A percentile compares a stretch with the other conserved stretches of the same genome.
Evolutionary conservation across 2,113 vertebrate species (phyloP).

Genomic region (Aptenodytes forsteri): DNA sequence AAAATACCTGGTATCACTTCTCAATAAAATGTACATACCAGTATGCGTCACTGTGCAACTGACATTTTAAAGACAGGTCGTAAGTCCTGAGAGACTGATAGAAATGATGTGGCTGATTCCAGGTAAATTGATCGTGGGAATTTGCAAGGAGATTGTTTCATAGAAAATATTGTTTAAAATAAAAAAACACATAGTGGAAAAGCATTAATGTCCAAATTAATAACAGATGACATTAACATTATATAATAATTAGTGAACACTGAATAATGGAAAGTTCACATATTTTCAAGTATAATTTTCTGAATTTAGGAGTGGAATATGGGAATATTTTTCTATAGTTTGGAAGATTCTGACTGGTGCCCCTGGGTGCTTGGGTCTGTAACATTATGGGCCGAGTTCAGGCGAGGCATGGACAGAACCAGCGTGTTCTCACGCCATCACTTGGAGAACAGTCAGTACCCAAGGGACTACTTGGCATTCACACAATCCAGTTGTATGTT

Average conservation of each 20-base stretch:
- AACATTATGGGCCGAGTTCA: not conserved
- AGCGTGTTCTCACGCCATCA: fast-evolving
- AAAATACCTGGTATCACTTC: not conserved
- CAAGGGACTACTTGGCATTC: not conserved
- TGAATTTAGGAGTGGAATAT: not conserved
- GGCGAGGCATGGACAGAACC: fast-evolving
- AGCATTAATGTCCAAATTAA: not conserved
- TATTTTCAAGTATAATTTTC: not conserved
- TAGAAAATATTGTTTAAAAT: not conserved
- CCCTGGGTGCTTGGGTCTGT: not conserved
- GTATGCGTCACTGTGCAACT: not conserved
- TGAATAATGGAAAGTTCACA: not conserved
- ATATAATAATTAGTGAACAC: not conserved
- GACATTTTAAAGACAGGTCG: not conserved
- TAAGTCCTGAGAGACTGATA: not conserved
- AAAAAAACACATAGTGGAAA: not conserved
- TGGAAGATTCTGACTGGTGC: not conserved
- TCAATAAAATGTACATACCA: not conserved
- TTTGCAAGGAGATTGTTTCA: not conserved
- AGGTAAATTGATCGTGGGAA: not conserved
- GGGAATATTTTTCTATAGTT: not conserved
- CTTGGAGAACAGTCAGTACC: not conserved
- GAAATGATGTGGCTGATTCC: not conserved
- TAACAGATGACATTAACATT: not conserved
- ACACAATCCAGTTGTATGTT: not conserved